Percentiles rank a stretch among this genome's conserved stretches.
Conservation (phyloP, 2,797 vertebrate genomes). For the Philypnodon macrostomus region DNA sequence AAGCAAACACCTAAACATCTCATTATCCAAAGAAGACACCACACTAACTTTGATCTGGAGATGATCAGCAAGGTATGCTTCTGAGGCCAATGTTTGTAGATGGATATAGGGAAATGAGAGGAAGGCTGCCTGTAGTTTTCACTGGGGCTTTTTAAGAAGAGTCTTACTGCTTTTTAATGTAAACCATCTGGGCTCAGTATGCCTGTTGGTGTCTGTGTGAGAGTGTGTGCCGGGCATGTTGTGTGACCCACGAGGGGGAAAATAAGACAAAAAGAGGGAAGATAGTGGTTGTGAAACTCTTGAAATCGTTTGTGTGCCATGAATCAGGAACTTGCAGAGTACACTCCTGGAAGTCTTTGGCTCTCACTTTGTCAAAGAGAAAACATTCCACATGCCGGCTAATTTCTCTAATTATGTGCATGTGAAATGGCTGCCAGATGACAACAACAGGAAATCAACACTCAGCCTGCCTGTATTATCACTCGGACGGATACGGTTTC, state of each 20-base stretch:
- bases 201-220: slow-evolving; percentile 13
- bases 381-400: slow-evolving; percentile 79
- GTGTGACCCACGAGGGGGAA: slow-evolving; percentile 29
- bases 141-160: slow-evolving; percentile 32
- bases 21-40: neutral
- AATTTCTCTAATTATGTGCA: slow-evolving; percentile 81
- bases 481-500: slow-evolving; percentile 27
- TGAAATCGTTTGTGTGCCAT: slow-evolving; percentile 25
- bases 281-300: slow-evolving; percentile 43
- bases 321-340: slow-evolving; percentile 44
- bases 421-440: slow-evolving; percentile 80
- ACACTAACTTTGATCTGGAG: neutral
- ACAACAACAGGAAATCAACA: slow-evolving; percentile 72
- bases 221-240: slow-evolving; percentile 23
- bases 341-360: slow-evolving; percentile 74
- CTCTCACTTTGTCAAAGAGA: slow-evolving; percentile 52
- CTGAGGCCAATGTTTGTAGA: neutral
- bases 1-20: neutral
- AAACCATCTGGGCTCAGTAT: slow-evolving; percentile 57
- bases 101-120: slow-evolving; percentile 29
- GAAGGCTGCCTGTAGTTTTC: slow-evolving; percentile 22
- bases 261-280: slow-evolving; percentile 20
- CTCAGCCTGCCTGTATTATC: slow-evolving; percentile 51
- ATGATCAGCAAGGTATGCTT: too few species aligned
- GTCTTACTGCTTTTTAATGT: slow-evolving; percentile 43